These are phyloP conservation scores for Meandrusa payeni DNA, from an alignment of 2,888 invertebrate species.

Conservation along the genomic window DNA sequence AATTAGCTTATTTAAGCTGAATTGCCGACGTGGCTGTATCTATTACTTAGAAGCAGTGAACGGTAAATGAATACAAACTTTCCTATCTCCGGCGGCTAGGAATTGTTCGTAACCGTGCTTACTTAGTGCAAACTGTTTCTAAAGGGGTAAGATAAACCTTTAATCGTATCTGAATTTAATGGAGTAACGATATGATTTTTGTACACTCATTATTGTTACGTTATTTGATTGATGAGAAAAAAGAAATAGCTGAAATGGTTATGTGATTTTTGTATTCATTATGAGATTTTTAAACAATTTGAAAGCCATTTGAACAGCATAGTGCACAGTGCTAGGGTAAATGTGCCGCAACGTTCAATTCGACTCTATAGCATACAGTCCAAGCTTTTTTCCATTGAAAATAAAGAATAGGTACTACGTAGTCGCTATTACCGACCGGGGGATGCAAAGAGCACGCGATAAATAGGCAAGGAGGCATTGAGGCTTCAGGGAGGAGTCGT, in stretches of 20 bases:
- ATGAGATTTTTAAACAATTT: too few relatives aligned
- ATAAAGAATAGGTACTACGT: constrained; percentile 35
- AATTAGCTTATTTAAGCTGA: constrained; percentile 19
- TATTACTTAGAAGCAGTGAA: constrained; percentile 21
- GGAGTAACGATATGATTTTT: too few relatives aligned
- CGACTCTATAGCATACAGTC: constrained; percentile 27
- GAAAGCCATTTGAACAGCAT: not conserved
- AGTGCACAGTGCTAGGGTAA: too few relatives aligned
- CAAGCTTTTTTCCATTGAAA: constrained; percentile 27
- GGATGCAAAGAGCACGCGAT: constrained; percentile 43
- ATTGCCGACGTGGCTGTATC: constrained; percentile 12
- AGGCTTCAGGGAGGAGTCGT: constrained; percentile 36
- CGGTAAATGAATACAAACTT: constrained; percentile 22
- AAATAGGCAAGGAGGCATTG: constrained; percentile 45
- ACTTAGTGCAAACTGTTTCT: not conserved
- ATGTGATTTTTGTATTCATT: too few relatives aligned
- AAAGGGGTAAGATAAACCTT: not conserved
- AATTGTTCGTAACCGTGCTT: constrained; percentile 11
- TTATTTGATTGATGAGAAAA: too few relatives aligned
- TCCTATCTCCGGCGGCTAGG: constrained; percentile 4
- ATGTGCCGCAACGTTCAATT: constrained; percentile 27
- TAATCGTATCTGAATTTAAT: too few relatives aligned
- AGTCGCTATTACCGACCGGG: constrained; percentile 32
- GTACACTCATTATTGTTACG: too few relatives aligned
- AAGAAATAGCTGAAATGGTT: too few relatives aligned